These are phyloP conservation scores for Melanotaenia parkinsoni DNA, from an alignment of 2,797 vertebrate genomes.

Conservation along the genomic window DNA sequence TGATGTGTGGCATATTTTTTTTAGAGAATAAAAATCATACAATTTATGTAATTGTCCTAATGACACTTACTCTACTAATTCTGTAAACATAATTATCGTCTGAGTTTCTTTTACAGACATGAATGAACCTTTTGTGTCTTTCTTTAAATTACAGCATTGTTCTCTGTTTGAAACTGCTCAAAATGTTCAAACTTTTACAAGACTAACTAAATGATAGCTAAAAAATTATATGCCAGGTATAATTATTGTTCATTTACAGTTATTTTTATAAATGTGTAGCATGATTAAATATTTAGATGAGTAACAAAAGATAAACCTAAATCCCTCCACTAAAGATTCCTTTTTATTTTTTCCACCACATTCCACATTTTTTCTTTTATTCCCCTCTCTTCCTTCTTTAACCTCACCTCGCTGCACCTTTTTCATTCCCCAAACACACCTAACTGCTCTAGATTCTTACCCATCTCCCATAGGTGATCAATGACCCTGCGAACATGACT, in stretches of 20 bases:
- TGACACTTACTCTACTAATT: not conserved
- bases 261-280: not conserved
- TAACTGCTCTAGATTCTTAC: slow-evolving; percentile 25
- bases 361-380: not conserved
- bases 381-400: not conserved
- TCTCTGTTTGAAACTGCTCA: not conserved
- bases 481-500: slow-evolving; percentile 75
- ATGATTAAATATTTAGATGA: not conserved
- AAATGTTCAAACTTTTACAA: not conserved
- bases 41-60: slow-evolving; percentile 2
- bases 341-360: slow-evolving; percentile 1
- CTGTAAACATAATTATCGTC: not conserved
- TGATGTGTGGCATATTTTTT: not conserved
- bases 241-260: not conserved
- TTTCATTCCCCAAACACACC: slow-evolving; percentile 35
- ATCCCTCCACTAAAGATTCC: not conserved
- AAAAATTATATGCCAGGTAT: not conserved
- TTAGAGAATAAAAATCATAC: not conserved
- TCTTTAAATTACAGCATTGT: not conserved
- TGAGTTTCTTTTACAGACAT: not conserved
- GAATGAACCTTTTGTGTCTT: not conserved
- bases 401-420: slow-evolving; percentile 28
- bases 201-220: not conserved
- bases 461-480: slow-evolving; percentile 66
- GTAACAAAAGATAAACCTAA: not conserved